These are phyloP conservation scores for Choreutis nemorana DNA, from an alignment of 2,888 invertebrate species.

Conservation along the genomic window DNA sequence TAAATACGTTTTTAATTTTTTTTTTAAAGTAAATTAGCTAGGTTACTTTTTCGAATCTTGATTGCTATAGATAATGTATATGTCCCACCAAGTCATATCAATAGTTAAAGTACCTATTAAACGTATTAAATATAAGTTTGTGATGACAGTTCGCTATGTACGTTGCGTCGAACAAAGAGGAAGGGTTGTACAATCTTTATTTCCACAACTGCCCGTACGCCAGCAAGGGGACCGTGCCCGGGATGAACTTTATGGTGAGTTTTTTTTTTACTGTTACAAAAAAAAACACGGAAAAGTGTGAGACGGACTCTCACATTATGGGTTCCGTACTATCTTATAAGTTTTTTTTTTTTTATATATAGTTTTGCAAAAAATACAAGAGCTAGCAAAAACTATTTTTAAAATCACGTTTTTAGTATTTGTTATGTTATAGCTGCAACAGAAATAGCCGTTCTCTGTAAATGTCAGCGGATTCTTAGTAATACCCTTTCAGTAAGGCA, in stretches of 20 bases:
- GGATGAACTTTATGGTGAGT: constrained; percentile 76
- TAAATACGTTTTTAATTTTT: too few species aligned
- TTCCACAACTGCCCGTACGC: constrained; percentile 88
- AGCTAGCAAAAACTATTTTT: too few species aligned
- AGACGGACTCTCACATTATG: not conserved
- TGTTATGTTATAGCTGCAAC: constrained; percentile 5
- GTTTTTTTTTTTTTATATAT: not conserved
- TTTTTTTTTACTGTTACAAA: too few species aligned
- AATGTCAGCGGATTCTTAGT: too few species aligned
- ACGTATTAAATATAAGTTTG: not conserved
- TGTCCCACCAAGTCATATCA: too few species aligned
- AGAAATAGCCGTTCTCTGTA: too few species aligned
- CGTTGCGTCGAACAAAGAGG: constrained; percentile 77
- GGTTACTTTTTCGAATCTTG: too few species aligned
- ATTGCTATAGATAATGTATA: too few species aligned
- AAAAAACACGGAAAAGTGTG: not conserved
- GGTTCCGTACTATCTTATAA: not conserved
- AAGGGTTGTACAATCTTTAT: constrained; percentile 93
- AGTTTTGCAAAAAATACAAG: not conserved
- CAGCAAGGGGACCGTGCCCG: constrained; percentile 55
- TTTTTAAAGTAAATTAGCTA: too few species aligned
- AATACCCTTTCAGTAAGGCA: too few species aligned
- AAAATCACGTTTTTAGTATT: too few species aligned
- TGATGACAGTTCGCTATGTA: constrained; percentile 76
- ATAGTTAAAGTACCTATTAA: too few species aligned